Evolutionary conservation across 2,888 invertebrate genomes (phyloP), one percentile per base, ranked within the genome.

Genomic region (Nomada fucata): DNA sequence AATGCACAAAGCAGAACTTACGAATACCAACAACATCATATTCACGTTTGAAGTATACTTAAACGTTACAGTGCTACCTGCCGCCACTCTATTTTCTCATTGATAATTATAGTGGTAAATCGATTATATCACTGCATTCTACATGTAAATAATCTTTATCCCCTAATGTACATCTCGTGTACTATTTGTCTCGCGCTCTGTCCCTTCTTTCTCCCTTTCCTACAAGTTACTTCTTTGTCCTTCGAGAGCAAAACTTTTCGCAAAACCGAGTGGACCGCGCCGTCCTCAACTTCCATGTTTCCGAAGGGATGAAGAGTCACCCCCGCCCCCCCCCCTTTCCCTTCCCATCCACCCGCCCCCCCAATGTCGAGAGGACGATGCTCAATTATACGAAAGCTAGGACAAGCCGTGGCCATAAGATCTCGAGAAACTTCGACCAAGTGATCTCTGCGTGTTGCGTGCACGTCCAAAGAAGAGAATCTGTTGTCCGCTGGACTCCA

Each of bases 331-430:
- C 36, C 23, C 23, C 23, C 36, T n/a, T n/a, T n/a, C n/a, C n/a
- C n/a, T n/a, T n/a, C n/a, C n/a, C n/a, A n/a, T n/a, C n/a, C n/a
- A n/a, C n/a, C n/a, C n/a, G n/a, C 23, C 23, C 23, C 36, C 29
- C 29, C 36, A 7, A 1, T 36, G 36, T 60, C 52, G 26, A 55
- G 61, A 67, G 86, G 74, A 63, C 23, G 84, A 76, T 71, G 86
- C 87, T 89, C 90, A 91, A 91, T 91, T 91, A 91, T 90, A 85
- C 75, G 63, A 85, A 75, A 64, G 60, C 53, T 47, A 42, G 57
- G 50, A 60, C 83, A 76, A 77, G 65, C 47, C 61, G 57, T 26
- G 60, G 3, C 63, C 64, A 73, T 18, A 50, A 64, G 75, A 85
- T 83, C 86, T 86, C 59, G 83, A 57, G 72, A 86, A 86, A 86